Evolutionary conservation across 2,888 invertebrate species (phyloP).

Genomic region (Chesias legatella): DNA sequence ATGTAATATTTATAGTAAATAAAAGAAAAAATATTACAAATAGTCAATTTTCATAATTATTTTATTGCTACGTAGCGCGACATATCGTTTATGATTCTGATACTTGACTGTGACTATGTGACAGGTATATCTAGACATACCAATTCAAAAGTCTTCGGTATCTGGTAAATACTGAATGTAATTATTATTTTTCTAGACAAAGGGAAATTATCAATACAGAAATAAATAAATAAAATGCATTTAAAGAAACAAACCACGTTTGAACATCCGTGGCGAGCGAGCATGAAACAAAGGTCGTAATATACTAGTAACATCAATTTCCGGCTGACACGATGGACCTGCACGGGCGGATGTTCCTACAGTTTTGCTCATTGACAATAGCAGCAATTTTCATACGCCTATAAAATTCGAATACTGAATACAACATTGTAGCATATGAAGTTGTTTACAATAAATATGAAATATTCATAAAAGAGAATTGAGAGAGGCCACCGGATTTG

Average conservation of each 20-base stretch:
- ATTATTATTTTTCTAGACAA: no score
- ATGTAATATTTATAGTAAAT: no score
- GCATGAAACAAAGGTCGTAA: conserved; percentile 18
- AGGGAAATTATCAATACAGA: no score
- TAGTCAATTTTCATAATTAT: no score
- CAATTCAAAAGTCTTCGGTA: no score
- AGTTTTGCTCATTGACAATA: conserved; percentile 41
- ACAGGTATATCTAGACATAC: no score
- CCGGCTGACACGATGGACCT: conserved; percentile 21
- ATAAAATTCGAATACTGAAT: conserved; percentile 61
- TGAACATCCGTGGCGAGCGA: conserved; percentile 4
- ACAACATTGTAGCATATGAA: conserved; percentile 66
- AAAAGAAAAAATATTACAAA: no score
- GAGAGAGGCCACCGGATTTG: conserved; percentile 55
- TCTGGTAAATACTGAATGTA: no score
- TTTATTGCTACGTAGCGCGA: no score
- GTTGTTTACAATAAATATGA: conserved; percentile 71
- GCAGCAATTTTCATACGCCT: conserved; percentile 48
- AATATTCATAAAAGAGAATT: conserved; percentile 71
- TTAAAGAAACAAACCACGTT: conserved; percentile 6
- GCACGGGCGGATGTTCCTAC: conserved; percentile 33
- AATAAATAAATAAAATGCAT: neutral
- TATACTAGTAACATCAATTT: conserved; percentile 22
- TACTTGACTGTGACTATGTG: no score
- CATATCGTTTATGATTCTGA: no score